Base-by-base conservation (phyloP, 1,140 invertebrate species). In the Penaeus indicus region DNA sequence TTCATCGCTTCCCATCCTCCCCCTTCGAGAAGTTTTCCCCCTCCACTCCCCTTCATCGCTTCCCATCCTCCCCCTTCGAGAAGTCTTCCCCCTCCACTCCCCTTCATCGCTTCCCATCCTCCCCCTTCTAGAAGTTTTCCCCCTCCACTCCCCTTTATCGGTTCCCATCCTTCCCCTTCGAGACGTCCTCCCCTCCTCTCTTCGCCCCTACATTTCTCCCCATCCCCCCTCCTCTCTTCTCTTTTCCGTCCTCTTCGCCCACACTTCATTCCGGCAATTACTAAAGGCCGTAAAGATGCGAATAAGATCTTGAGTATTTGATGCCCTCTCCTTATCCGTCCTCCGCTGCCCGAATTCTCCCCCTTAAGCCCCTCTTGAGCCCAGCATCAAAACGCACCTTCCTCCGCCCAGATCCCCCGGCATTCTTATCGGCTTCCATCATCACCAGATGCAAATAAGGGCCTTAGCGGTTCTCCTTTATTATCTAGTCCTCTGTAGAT, bases 381-480 rank as follows among this genome's bases (percentile, higher is more conserved):
- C 63, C 84, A 27, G 69, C 62, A 61, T n/a, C 85, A 54, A 54
- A 32, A 62, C 61, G n/a, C 80, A n/a, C 80, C 80, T 18, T 84
- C 87, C 64, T 84, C 72, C 60, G 27, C 72, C 81, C 75, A 67
- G 67, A 83, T 79, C 87, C 81, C n/a, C n/a, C 67, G 47, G 63
- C 72, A 88, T 88, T 88, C 87, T 88, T 88, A 88, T 88, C 87
- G 82, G 25, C 86, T 75, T 82, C 87, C 87, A 84, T 88, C 87
- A 84, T 84, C 67, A 62, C 87, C 87, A 84, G 87, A 88, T 88
- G 87, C 87, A 88, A 84, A 88, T 88, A 88, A 88, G 81, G 87
- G 72, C 60, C 80, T 84, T 84, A 84, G 87, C 82, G 81, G 87
- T 88, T 84, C 81, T 67, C 87, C 87, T 84, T 88, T 88, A 88